Evolutionary conservation across 1,140 invertebrate genomes (phyloP), one percentile per base, ranked within the genome.

Genomic region (Sycophaga agraensis): DNA sequence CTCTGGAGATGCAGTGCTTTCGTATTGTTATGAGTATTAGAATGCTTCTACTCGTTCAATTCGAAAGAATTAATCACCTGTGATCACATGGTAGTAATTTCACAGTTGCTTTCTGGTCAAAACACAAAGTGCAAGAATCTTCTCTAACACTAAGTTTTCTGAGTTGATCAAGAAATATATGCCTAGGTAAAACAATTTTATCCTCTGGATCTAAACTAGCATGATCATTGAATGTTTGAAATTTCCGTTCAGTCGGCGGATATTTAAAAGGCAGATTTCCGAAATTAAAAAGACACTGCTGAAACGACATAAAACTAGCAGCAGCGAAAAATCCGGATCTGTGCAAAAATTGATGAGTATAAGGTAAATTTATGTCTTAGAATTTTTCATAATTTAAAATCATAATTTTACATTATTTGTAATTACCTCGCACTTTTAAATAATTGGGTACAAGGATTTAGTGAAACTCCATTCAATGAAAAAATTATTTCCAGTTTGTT

Each of bases 221-320:
- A 70, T 85, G 80, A 59, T 92, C 86, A 73, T 97, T 96, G 74
- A 97, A 96, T 56, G 82, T 85, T 67, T 84, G 80, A 82, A 87
- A 91, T 63, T 76, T 71, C 53, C 84, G 79, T 71, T 87, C 85
- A 26, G 75, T 80, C 0, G 92, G 93, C 49, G 93, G 91, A 82
- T 84, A 91, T 65, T 84, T 84, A 78, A 96, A 97, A 3, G 90
- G 87, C 66, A 86, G 83, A 50, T 86, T 83, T 51, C 95, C 95
- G 81, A 97, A 97, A 83, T 97, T 97, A 78, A 97, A 96, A 45
- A 88, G 84, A 82, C 93, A 95, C 72, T 96, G 93, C 73, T 97
- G 94, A 81, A 94, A 96, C 56, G 93, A 93, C 94, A 97, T 96
- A 73, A 96, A 96, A 81, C 92, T 96, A 2, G 93, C 94, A 14